These are phyloP conservation scores for Nymphalis urticae DNA, from an alignment of 2,888 invertebrate species.

Conservation along the genomic window DNA sequence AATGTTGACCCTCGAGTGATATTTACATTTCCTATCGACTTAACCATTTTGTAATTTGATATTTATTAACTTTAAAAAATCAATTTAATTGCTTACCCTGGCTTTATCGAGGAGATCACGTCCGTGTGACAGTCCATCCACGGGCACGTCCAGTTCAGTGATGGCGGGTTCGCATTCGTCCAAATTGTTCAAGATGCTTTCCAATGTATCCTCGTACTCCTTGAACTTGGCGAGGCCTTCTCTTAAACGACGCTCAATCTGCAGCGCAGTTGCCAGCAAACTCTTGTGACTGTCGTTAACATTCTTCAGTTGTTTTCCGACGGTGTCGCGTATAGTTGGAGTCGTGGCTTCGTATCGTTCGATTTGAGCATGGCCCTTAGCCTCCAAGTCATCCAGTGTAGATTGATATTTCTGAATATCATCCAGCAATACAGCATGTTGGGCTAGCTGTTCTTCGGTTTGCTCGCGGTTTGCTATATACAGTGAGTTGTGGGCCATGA, in stretches of 20 bases:
- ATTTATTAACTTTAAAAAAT: neutral
- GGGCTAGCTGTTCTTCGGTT: constrained; percentile 94
- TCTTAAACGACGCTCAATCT: constrained; percentile 92
- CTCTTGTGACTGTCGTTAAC: constrained; percentile 97
- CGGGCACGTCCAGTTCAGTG: constrained; percentile 87
- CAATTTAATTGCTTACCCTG: constrained; percentile 77
- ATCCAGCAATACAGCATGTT: constrained; percentile 88
- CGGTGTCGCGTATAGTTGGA: constrained; percentile 87
- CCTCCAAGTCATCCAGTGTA: constrained; percentile 90
- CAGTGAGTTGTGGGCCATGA: constrained; percentile 97
- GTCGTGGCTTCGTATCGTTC: constrained; percentile 88
- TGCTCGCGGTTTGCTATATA: constrained; percentile 95
- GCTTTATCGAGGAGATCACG: constrained; percentile 88
- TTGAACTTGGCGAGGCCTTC: constrained; percentile 96
- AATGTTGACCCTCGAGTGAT: too few species aligned
- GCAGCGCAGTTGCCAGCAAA: constrained; percentile 91
- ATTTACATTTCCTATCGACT: too few species aligned
- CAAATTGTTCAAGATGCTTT: constrained; percentile 90
- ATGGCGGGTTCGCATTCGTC: constrained; percentile 90
- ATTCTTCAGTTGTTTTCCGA: constrained; percentile 92
- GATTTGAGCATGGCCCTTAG: constrained; percentile 92
- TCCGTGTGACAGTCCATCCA: constrained; percentile 88
- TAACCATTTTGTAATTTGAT: too few species aligned
- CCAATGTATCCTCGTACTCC: constrained; percentile 94
- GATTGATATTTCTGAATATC: constrained; percentile 92